phyloP scores from a whole-genome alignment of 2,113 vertebrate genomes.

The Rostratula benghalensis region DNA sequence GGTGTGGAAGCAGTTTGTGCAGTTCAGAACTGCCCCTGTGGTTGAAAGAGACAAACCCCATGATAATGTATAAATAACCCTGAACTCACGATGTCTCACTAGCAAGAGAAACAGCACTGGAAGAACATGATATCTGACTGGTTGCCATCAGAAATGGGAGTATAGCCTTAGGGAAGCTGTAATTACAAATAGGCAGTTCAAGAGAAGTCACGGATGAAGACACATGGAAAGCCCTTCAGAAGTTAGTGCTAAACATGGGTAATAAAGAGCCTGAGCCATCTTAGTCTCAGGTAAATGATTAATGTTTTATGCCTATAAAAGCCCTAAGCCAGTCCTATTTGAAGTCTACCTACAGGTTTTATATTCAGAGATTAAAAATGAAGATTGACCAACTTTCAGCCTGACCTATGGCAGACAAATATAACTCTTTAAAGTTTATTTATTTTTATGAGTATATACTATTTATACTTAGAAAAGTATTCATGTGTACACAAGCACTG shows the following conservation, averaged over 20 bases:
- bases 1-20: background rate
- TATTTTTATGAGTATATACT: background rate
- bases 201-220: conserved; percentile 23
- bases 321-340: background rate
- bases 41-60: background rate
- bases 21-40: background rate
- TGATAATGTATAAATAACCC: background rate
- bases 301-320: background rate
- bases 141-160: background rate
- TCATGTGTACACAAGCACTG: background rate
- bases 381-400: background rate
- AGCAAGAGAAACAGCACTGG: background rate
- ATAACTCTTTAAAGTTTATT: background rate
- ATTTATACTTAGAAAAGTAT: background rate
- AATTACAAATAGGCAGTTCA: background rate
- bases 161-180: background rate
- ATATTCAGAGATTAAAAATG: background rate
- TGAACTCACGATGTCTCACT: background rate
- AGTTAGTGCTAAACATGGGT: background rate
- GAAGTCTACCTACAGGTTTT: background rate
- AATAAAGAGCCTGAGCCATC: conserved; percentile 1
- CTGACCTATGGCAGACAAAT: background rate
- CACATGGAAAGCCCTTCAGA: background rate
- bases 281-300: conserved; percentile 24
- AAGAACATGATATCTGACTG: fast-evolving